A percentile compares a stretch with the other conserved stretches of the same genome.
These are phyloP conservation scores for Corythornis vintsioides DNA, from an alignment of 2,113 vertebrate genomes.

Conservation along the genomic window DNA sequence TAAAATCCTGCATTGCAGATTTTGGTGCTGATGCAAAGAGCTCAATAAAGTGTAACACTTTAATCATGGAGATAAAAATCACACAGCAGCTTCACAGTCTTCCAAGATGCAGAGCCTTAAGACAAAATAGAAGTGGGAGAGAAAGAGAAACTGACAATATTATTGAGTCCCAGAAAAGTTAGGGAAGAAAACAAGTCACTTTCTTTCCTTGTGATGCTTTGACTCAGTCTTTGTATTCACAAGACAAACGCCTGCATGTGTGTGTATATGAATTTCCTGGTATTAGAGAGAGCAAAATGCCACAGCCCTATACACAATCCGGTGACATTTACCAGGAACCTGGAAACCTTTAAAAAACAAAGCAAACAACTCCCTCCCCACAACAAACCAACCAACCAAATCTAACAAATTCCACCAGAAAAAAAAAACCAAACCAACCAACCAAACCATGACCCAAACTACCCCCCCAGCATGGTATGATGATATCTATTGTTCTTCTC, in stretches of 20 bases:
- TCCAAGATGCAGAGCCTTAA: conserved; percentile 74
- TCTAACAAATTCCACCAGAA: background rate
- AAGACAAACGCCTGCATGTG: conserved; percentile 9
- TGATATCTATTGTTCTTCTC: background rate
- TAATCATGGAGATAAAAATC: conserved; percentile 85
- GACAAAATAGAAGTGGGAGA: conserved; percentile 73
- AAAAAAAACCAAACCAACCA: background rate
- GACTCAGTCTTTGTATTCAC: conserved; percentile 21
- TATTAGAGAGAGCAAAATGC: conserved; percentile 44
- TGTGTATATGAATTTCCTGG: conserved; percentile 33
- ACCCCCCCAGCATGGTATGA: background rate
- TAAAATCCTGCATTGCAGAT: conserved; percentile 84
- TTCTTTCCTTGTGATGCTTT: background rate
- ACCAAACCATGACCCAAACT: background rate
- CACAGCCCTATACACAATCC: background rate
- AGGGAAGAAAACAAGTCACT: background rate
- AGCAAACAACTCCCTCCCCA: background rate
- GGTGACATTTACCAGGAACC: conserved; percentile 14
- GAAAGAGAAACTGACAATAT: conserved; percentile 42
- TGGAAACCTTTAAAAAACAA: conserved; percentile 6
- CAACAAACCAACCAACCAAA: background rate
- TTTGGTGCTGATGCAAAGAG: conserved; percentile 79
- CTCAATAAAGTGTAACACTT: conserved; percentile 81
- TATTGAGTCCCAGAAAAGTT: conserved; percentile 31
- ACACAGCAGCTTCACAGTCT: conserved; percentile 63